Percentiles rank a stretch among this genome's conserved stretches.
These are phyloP conservation scores for Montipora cactus DNA, from an alignment of 64 coral and sea anemone genomes.

Conservation along the genomic window DNA sequence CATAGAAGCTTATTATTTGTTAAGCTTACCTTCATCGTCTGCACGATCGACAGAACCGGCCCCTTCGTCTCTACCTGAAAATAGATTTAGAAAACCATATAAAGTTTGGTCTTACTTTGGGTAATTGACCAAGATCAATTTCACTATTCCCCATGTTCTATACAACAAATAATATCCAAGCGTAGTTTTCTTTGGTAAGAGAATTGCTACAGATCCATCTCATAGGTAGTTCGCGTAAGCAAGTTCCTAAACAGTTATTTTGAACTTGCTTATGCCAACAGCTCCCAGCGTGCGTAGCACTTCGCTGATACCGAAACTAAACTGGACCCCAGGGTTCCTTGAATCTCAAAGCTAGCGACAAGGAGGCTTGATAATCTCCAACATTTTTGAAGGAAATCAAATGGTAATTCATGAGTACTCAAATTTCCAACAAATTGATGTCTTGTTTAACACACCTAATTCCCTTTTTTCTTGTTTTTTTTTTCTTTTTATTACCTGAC, in stretches of 20 bases:
- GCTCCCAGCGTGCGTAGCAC: background rate
- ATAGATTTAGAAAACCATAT: background rate
- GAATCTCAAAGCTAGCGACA: background rate
- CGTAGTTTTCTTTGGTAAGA: background rate
- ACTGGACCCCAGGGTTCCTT: background rate
- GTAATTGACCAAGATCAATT: background rate
- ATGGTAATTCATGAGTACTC: too few relatives aligned
- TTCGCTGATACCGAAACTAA: background rate
- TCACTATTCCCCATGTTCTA: background rate
- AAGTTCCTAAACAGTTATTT: background rate
- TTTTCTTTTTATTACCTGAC: too few relatives aligned
- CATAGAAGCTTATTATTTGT: background rate
- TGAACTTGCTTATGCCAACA: background rate
- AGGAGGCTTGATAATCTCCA: background rate
- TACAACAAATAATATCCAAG: conserved; percentile 11
- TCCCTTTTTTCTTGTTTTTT: too few relatives aligned
- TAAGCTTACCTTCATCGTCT: conserved; percentile 9
- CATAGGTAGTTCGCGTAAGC: background rate
- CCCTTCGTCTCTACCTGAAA: conserved; percentile 6
- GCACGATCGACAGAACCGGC: background rate
- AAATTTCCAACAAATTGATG: too few relatives aligned
- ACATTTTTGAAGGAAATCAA: background rate
- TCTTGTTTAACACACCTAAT: too few relatives aligned
- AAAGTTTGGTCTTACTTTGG: background rate
- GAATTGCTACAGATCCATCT: background rate